A percentile compares a stretch with the other conserved stretches of the same genome.
Evolutionary conservation across 2,797 vertebrate species (phyloP).

Genomic region (Otolemur crassicaudatus): DNA sequence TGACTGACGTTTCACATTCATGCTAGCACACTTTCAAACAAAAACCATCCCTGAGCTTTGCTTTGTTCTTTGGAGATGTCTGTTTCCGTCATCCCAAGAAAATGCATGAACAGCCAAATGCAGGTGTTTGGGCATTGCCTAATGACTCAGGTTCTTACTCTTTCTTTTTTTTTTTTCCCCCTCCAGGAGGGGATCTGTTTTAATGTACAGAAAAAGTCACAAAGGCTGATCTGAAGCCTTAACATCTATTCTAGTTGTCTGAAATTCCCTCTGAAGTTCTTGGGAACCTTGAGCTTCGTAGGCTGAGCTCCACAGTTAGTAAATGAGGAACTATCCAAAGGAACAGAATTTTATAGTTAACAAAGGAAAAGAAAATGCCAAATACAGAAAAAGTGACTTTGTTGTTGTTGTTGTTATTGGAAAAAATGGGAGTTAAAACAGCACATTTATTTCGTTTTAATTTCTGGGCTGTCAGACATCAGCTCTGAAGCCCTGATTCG

Average conservation of each 20-base stretch:
- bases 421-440: constrained; percentile 86
- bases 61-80: constrained; percentile 80
- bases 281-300: neutral
- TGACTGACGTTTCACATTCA: constrained; percentile 78
- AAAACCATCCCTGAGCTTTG: constrained; percentile 82
- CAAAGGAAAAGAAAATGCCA: neutral
- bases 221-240: constrained; percentile 54
- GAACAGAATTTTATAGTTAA: constrained; percentile 75
- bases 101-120: constrained; percentile 81
- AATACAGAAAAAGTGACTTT: constrained; percentile 82
- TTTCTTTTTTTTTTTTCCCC: constrained; percentile 54
- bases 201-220: constrained; percentile 67
- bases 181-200: constrained; percentile 74
- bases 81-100: constrained; percentile 80
- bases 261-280: constrained; percentile 65
- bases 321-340: constrained; percentile 83
- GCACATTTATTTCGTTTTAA: constrained; percentile 91
- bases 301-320: constrained; percentile 42
- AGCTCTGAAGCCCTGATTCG: constrained; percentile 89
- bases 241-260: constrained; percentile 50
- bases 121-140: constrained; percentile 87
- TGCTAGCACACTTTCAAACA: constrained; percentile 77
- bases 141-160: constrained; percentile 68
- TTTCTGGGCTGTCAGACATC: constrained; percentile 89
- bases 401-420: constrained; percentile 71